phyloP scores from a whole-genome alignment of 2,113 vertebrate species.

The Clarias magur region DNA sequence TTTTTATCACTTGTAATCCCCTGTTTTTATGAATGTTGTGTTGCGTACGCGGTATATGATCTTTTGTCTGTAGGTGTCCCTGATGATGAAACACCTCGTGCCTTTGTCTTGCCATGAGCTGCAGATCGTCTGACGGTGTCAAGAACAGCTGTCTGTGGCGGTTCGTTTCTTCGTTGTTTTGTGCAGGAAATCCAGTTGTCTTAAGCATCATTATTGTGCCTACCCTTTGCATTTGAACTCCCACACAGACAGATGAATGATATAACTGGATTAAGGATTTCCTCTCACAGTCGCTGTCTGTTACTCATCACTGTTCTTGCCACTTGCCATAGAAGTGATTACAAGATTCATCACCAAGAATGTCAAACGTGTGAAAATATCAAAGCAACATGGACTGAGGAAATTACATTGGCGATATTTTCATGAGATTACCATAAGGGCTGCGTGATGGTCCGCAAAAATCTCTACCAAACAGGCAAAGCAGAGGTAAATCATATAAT shows the following conservation, averaged over 20 bases:
- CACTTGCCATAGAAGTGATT: not conserved
- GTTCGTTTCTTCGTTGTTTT: not conserved
- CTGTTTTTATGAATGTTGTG: not conserved
- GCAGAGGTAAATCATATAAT: not conserved
- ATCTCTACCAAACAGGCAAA: not conserved
- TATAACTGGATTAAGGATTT: not conserved
- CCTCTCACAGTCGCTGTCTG: not conserved
- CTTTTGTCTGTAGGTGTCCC: not conserved
- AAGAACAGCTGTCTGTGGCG: not conserved
- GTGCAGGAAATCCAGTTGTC: not conserved
- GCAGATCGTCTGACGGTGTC: not conserved
- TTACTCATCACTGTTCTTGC: not conserved
- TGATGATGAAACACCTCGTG: not conserved
- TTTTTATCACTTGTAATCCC: not conserved
- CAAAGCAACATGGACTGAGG: no score
- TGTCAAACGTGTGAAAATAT: not conserved
- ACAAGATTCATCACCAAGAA: not conserved
- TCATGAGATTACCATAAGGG: no score
- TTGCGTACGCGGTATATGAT: not conserved
- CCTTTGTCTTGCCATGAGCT: not conserved
- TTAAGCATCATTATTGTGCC: not conserved
- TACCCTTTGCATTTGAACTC: not conserved
- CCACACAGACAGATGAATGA: not conserved
- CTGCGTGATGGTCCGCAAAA: no score
- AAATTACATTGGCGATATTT: not conserved